A percentile compares a stretch with the other conserved stretches of the same genome.
These are phyloP conservation scores for Pantala flavescens DNA, from an alignment of 1,140 invertebrate genomes.

Conservation along the genomic window DNA sequence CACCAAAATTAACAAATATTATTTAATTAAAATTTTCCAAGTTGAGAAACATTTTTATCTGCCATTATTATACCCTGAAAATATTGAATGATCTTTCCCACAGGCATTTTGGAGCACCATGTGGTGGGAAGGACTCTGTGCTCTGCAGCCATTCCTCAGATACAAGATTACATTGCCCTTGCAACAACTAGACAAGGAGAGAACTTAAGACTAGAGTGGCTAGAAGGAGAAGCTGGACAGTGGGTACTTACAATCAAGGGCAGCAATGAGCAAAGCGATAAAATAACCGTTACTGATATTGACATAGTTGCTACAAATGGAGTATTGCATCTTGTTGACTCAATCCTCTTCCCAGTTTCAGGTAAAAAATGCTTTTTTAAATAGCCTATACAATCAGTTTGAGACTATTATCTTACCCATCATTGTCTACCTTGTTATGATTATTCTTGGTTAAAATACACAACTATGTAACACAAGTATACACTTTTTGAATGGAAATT, in stretches of 20 bases:
- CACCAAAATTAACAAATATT: too few relatives aligned
- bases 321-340: constrained; percentile 43
- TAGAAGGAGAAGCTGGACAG: neutral
- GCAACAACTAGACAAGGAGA: neutral
- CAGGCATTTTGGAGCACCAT: constrained; percentile 53
- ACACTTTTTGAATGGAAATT: too few relatives aligned
- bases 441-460: too few relatives aligned
- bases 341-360: constrained; percentile 40
- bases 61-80: too few relatives aligned
- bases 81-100: constrained; percentile 16
- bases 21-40: too few relatives aligned
- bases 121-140: constrained; percentile 55
- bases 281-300: constrained; percentile 33
- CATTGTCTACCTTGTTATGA: too few relatives aligned
- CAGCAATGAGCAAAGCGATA: constrained; percentile 29
- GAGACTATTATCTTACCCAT: too few relatives aligned
- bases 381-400: neutral
- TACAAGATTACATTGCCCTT: neutral
- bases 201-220: neutral
- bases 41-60: too few relatives aligned
- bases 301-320: constrained; percentile 47
- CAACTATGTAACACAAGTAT: too few relatives aligned
- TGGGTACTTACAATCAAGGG: neutral
- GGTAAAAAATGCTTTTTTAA: constrained; percentile 27
- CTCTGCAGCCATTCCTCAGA: constrained; percentile 43